phyloP scores from a whole-genome alignment of 1,140 invertebrate genomes.

The Euschistus heros region DNA sequence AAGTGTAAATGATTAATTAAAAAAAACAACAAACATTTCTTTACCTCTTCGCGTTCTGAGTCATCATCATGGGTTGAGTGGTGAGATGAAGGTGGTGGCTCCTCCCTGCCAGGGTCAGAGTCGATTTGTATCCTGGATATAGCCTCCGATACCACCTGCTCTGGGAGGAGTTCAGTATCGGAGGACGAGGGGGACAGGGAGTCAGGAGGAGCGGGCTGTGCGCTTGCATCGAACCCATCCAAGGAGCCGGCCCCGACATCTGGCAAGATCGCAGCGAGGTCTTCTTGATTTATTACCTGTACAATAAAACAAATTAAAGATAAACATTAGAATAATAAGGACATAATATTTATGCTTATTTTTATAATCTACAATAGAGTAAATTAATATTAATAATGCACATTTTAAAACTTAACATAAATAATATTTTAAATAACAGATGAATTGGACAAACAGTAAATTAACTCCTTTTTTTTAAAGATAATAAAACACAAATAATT shows the following conservation, averaged over 20 bases:
- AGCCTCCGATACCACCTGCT: constrained; percentile 50
- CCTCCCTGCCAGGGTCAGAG: constrained; percentile 44
- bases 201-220: background rate
- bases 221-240: constrained; percentile 44
- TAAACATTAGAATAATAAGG: no score
- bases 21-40: no score
- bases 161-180: constrained; percentile 54
- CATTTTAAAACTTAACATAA: background rate
- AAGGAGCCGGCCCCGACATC: constrained; percentile 48
- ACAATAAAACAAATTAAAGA: no score
- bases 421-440: background rate
- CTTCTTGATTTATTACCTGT: constrained; percentile 54
- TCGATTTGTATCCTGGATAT: constrained; percentile 38
- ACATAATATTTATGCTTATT: background rate
- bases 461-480: no score
- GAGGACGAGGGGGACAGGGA: constrained; percentile 34
- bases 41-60: constrained; percentile 34
- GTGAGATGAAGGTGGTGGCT: constrained; percentile 41
- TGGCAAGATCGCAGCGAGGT: constrained; percentile 52
- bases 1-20: no score
- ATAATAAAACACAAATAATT: no score
- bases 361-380: background rate
- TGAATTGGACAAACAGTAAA: background rate
- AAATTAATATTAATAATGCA: background rate
- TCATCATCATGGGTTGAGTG: constrained; percentile 34